Conservation (phyloP, 2,888 invertebrate species). For the Ophion obscuratus region DNA sequence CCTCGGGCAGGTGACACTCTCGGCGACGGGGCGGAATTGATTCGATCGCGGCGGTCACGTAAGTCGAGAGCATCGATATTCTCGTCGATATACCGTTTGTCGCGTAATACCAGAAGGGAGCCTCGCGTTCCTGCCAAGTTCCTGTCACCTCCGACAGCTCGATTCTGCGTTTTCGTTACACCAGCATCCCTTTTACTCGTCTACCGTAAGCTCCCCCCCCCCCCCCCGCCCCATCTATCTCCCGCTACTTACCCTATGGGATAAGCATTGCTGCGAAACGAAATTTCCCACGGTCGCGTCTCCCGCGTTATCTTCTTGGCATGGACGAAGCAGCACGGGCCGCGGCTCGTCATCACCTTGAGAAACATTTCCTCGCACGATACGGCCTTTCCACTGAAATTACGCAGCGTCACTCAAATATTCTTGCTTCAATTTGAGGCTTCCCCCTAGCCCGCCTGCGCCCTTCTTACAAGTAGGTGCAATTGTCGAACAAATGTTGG, state of each 20-base stretch:
- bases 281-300: conserved; percentile 4
- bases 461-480: conserved; percentile 63
- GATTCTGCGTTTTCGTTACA: conserved; percentile 32
- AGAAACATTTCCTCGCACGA: conserved; percentile 36
- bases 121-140: conserved; percentile 24
- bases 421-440: too few relatives aligned
- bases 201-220: too few relatives aligned
- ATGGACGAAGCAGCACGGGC: conserved; percentile 46
- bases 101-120: conserved; percentile 36
- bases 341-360: conserved; percentile 51
- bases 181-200: too few relatives aligned
- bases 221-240: too few relatives aligned
- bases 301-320: conserved; percentile 22
- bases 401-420: neutral
- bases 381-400: conserved; percentile 26
- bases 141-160: conserved; percentile 42
- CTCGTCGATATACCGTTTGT: conserved; percentile 8
- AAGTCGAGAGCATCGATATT: conserved; percentile 61
- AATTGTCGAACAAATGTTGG: conserved; percentile 60
- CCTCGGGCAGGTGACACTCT: conserved; percentile 90
- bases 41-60: conserved; percentile 52
- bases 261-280: conserved; percentile 21
- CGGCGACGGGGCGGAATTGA: conserved; percentile 87
- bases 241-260: conserved; percentile 39
- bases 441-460: too few relatives aligned